Base-by-base conservation (phyloP, 37 sponge, comb jelly and placozoan species). In the Lycopodina hypogea region DNA sequence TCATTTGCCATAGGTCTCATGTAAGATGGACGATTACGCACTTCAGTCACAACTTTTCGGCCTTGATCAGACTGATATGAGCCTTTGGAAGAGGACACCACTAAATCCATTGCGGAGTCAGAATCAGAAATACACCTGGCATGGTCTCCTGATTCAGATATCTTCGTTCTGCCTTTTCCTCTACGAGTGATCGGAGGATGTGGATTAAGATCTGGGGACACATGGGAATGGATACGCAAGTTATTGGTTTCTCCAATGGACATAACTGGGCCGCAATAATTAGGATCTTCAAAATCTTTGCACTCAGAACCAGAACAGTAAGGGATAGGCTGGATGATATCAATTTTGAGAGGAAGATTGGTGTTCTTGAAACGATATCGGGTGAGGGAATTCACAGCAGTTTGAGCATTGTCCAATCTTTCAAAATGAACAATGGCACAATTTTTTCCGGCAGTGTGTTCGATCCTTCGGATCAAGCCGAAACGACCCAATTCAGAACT, bases 401-500 rank as follows among this genome's bases (percentile, higher is more conserved):
- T 64, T 32, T 80, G 79, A 14, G 93, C 93, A 24, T 87, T 86
- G 38, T 93, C 93, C 32, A 86, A 64, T 56, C 82, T 80, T 6
- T 89, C 85, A 73, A 93, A 90, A 41, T 93, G 81, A 0, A 90
- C 81, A 81, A 82, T 81, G 17, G 82, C 87, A 72, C 90, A 88
- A 63, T 81, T 78, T 48, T 93, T 89, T 3, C 83, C 86, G 6
- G 80, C 81, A n/a, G 21, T 73, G 71, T 90, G 93, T 58, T 96
- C 96, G 19, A 90, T 72, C 53, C 83, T 76, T 3, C 87, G 78
- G 19, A 96, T 90, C 75, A 88, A 50, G 15, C 96, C 96, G 84
- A 93, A 96, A 14, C 90, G 84, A 39, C 93, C 96, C 58, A 90
- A 83, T 45, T 96, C 90, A 7, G 90, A 69, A 37, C 90, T 84